A percentile compares a stretch with the other conserved stretches of the same genome.
Conservation (phyloP, 2,113 vertebrate genomes). For the Australoheros scitulus region DNA sequence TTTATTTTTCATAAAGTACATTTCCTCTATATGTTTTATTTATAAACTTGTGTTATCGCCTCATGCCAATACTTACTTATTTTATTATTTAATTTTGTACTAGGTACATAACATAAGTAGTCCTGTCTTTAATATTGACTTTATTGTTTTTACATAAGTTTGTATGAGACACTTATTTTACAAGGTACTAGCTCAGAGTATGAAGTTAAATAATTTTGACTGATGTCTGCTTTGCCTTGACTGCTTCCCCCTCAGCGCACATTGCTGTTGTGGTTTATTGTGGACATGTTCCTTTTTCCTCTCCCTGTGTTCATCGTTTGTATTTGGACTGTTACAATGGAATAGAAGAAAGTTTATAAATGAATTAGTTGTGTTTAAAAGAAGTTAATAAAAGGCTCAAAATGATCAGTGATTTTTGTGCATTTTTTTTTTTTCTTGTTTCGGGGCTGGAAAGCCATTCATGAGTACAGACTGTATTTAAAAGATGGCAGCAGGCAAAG, state of each 20-base stretch:
- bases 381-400: constrained; percentile 70
- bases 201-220: constrained; percentile 59
- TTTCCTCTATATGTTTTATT: constrained; percentile 54
- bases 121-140: constrained; percentile 43
- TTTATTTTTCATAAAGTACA: constrained; percentile 37
- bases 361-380: constrained; percentile 65
- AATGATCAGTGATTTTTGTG: not conserved
- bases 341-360: constrained; percentile 63
- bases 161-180: constrained; percentile 62
- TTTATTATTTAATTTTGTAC: constrained; percentile 77
- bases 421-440: not conserved
- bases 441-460: accelerated
- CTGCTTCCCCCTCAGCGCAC: constrained; percentile 13
- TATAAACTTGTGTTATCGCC: constrained; percentile 51
- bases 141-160: constrained; percentile 62
- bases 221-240: constrained; percentile 56
- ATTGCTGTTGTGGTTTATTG: constrained; percentile 40
- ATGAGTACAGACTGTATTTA: not conserved
- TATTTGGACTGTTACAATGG: constrained; percentile 63
- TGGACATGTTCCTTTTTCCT: constrained; percentile 37
- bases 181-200: constrained; percentile 59
- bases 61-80: constrained; percentile 46
- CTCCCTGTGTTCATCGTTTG: constrained; percentile 51
- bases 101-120: constrained; percentile 66
- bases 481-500: not conserved